These are phyloP conservation scores for Phylloscopus trochilus DNA, from an alignment of 2,113 vertebrate species.

Conservation along the genomic window DNA sequence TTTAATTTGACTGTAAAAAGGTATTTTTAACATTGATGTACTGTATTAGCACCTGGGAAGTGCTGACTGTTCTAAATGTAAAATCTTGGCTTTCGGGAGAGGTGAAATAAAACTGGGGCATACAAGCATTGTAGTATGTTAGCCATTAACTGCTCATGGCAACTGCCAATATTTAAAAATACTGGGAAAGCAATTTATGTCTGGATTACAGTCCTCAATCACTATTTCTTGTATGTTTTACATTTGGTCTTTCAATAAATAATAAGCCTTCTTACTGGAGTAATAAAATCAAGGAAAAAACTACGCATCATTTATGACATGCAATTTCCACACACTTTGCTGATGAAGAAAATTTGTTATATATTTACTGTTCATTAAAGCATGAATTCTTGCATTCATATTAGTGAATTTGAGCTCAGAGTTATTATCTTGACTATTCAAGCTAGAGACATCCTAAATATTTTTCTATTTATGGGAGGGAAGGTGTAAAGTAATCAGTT, in stretches of 20 bases:
- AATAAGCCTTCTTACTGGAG: not conserved
- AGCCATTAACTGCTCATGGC: slow-evolving; percentile 13
- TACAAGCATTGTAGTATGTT: slow-evolving; percentile 29
- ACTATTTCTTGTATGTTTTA: slow-evolving; percentile 2
- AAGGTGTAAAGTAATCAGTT: not conserved
- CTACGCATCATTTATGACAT: not conserved
- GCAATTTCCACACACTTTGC: slow-evolving; percentile 1
- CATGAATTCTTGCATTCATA: not conserved
- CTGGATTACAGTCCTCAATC: not conserved
- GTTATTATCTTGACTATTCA: slow-evolving; percentile 14
- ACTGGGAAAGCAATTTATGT: not conserved
- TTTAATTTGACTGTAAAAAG: slow-evolving; percentile 42
- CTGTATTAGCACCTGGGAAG: slow-evolving; percentile 62
- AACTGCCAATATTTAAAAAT: slow-evolving; percentile 42
- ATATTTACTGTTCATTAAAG: slow-evolving; percentile 35
- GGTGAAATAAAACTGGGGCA: slow-evolving; percentile 59
- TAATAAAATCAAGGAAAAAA: not conserved
- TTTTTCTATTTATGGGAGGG: not conserved
- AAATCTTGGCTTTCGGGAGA: slow-evolving; percentile 60
- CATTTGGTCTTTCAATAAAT: slow-evolving; percentile 17
- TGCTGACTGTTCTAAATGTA: slow-evolving; percentile 63
- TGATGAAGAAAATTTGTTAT: slow-evolving; percentile 21
- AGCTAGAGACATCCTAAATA: not conserved
- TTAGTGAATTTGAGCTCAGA: not conserved
- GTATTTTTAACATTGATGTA: slow-evolving; percentile 69